phyloP scores from a whole-genome alignment of 2,888 invertebrate genomes.

The Tipula unca region DNA sequence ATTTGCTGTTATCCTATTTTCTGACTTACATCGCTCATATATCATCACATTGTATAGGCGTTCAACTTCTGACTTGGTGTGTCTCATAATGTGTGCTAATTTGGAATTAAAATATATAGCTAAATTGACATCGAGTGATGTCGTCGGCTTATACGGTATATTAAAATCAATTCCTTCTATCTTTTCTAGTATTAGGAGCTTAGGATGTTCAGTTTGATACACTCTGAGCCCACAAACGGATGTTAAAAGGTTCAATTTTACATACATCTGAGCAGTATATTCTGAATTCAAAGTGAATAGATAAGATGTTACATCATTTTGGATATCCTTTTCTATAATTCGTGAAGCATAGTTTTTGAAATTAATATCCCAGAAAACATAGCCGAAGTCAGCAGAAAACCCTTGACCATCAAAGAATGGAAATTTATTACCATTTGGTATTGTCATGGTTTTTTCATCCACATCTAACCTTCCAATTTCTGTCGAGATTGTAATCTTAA shows the following conservation, averaged over 20 bases:
- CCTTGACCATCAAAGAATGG: neutral
- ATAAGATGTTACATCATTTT: neutral
- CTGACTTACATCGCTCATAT: neutral
- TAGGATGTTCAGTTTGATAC: neutral
- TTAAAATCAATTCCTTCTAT: neutral
- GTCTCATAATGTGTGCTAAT: neutral
- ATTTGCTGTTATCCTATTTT: neutral
- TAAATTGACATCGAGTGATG: neutral
- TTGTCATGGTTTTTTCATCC: neutral
- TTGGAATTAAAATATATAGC: neutral
- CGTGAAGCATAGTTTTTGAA: neutral
- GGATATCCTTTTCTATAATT: neutral
- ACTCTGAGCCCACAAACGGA: neutral
- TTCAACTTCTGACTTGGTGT: neutral
- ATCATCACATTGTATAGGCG: neutral
- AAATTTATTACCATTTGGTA: neutral
- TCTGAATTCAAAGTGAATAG: neutral
- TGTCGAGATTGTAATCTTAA: neutral
- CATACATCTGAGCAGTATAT: neutral
- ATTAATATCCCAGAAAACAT: neutral
- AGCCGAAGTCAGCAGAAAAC: neutral
- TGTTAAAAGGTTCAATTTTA: neutral
- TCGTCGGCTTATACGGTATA: neutral
- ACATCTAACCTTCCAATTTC: neutral
- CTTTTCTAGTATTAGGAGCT: neutral